phyloP scores from a whole-genome alignment of 2,113 vertebrate species.

The Cephalopholis sonnerati region DNA sequence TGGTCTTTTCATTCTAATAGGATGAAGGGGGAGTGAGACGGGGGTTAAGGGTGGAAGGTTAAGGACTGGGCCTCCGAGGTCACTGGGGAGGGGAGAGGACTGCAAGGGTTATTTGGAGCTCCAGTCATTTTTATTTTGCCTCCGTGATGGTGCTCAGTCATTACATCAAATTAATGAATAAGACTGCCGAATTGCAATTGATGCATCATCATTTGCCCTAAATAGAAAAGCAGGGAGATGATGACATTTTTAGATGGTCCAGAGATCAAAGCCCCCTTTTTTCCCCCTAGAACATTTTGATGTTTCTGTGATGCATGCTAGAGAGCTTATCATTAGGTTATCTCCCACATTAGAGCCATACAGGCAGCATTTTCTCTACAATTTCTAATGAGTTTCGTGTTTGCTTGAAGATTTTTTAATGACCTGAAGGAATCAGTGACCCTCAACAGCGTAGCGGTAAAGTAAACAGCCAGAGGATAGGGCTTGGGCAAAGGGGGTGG shows the following conservation, averaged over 20 bases:
- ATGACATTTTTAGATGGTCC: constrained; percentile 66
- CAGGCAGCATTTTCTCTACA: constrained; percentile 59
- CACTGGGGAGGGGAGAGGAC: constrained; percentile 47
- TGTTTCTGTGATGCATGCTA: constrained; percentile 47
- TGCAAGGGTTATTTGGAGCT: constrained; percentile 55
- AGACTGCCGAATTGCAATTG: constrained; percentile 55
- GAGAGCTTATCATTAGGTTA: constrained; percentile 75
- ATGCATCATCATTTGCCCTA: constrained; percentile 60
- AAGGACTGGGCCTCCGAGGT: constrained; percentile 74
- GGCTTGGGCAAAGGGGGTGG: not conserved
- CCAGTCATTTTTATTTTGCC: constrained; percentile 66
- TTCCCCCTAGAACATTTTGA: constrained; percentile 31
- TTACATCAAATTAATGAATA: constrained; percentile 71
- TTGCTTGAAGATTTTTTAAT: constrained; percentile 76
- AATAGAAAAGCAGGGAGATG: constrained; percentile 59
- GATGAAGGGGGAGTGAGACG: constrained; percentile 70
- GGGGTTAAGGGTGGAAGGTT: constrained; percentile 72
- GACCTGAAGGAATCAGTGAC: constrained; percentile 77
- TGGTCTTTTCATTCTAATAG: constrained; percentile 82
- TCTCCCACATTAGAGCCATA: constrained; percentile 55
- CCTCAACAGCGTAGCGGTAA: constrained; percentile 65
- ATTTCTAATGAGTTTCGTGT: constrained; percentile 75
- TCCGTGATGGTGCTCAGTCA: constrained; percentile 51
- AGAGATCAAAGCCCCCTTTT: constrained; percentile 68
- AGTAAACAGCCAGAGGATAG: constrained; percentile 50